Percentiles rank a stretch among this genome's conserved stretches.
phyloP scores from a whole-genome alignment of 2,888 invertebrate species.

The Diplolepis rosae region DNA sequence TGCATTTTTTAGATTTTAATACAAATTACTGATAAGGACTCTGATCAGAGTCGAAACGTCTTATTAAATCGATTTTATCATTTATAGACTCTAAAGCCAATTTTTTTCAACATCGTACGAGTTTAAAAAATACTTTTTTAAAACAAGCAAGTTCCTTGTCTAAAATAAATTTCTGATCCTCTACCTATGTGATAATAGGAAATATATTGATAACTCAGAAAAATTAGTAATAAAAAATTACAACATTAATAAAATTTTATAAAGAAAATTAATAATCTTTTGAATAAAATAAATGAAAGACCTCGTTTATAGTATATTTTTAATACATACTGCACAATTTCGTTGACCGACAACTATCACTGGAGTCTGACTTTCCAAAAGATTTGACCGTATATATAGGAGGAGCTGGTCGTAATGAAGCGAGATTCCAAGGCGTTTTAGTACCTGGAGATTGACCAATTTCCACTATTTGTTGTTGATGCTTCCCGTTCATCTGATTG shows the following conservation, averaged over 20 bases:
- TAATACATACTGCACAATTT: slow-evolving; percentile 61
- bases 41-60: too few species aligned
- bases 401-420: slow-evolving; percentile 90
- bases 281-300: too few species aligned
- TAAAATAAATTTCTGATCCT: slow-evolving; percentile 14
- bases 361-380: slow-evolving; percentile 76
- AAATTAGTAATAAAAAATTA: neutral
- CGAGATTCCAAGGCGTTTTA: slow-evolving; percentile 83
- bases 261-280: neutral
- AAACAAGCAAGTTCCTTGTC: too few species aligned
- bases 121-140: too few species aligned
- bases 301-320: too few species aligned
- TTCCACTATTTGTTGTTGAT: slow-evolving; percentile 60
- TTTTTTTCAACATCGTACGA: too few species aligned
- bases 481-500: slow-evolving; percentile 64
- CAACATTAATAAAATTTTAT: neutral
- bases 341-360: slow-evolving; percentile 58
- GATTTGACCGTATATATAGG: slow-evolving; percentile 87
- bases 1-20: too few species aligned
- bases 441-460: slow-evolving; percentile 64
- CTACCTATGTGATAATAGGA: too few species aligned
- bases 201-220: too few species aligned
- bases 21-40: too few species aligned
- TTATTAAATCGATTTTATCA: too few species aligned
- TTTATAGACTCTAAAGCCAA: too few species aligned